A percentile compares a stretch with the other conserved stretches of the same genome.
Conservation (phyloP, 2,113 vertebrate species). For the Antigone vipio region DNA sequence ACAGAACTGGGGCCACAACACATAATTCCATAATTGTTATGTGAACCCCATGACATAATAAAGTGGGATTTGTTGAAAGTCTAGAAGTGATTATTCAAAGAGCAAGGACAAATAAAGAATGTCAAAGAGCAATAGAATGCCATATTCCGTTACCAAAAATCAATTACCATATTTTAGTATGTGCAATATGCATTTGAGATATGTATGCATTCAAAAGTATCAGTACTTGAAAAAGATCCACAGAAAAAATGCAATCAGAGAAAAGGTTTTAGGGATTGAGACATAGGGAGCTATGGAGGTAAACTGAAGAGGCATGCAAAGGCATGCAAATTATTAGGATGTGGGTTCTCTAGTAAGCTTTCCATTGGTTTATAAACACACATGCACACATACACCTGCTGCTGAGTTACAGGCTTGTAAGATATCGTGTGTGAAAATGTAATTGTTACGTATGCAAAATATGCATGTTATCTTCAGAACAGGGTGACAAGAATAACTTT, state of each 20-base stretch:
- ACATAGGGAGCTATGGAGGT: neutral
- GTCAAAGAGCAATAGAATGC: neutral
- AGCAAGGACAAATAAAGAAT: neutral
- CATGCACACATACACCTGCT: neutral
- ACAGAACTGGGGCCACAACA: neutral
- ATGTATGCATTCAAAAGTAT: neutral
- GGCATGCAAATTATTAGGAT: neutral
- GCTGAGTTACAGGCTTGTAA: neutral
- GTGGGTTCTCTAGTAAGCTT: neutral
- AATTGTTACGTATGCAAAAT: neutral
- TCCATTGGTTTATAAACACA: neutral
- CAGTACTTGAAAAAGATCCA: neutral
- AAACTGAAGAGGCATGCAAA: neutral
- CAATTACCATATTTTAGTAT: neutral
- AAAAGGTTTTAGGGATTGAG: neutral
- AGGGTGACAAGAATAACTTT: neutral
- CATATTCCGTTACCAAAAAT: neutral
- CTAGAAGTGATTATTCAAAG: neutral
- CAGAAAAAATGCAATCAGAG: neutral
- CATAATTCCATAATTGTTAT: neutral
- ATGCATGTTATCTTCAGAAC: neutral
- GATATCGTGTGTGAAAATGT: neutral
- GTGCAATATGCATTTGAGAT: neutral
- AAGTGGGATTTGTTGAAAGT: neutral
- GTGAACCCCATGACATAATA: neutral